A percentile compares a stretch with the other conserved stretches of the same genome.
Evolutionary conservation across 2,113 vertebrate genomes (phyloP).

Genomic region (Papio anubis): DNA sequence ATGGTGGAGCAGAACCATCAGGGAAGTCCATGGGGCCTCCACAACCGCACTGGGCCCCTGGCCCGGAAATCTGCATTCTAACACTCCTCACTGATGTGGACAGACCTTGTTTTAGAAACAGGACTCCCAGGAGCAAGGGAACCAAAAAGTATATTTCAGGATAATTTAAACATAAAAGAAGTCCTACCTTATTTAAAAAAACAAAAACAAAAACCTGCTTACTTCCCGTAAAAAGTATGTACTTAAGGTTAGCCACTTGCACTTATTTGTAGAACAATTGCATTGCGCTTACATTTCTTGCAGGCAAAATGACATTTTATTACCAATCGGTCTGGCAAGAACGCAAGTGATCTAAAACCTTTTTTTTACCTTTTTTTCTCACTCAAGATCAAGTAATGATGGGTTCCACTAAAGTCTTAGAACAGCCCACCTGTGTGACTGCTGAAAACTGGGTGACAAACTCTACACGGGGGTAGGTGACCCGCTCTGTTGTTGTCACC

Average conservation of each 20-base stretch:
- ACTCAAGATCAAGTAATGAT: not conserved
- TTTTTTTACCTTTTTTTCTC: not conserved
- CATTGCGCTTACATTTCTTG: not conserved
- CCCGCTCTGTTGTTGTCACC: not conserved
- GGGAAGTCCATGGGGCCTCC: not conserved
- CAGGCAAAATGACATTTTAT: not conserved
- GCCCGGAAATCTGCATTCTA: not conserved
- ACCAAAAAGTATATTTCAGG: not conserved
- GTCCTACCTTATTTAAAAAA: not conserved
- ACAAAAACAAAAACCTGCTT: not conserved
- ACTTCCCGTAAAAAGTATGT: not conserved
- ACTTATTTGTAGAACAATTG: not conserved
- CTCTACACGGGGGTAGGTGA: not conserved
- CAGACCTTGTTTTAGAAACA: not conserved
- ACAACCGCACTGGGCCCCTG: rapidly evolving
- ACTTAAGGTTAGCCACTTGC: not conserved
- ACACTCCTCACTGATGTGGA: not conserved
- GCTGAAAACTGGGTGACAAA: not conserved
- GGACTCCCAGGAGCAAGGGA: not conserved
- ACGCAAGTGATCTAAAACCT: not conserved
- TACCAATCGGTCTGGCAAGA: not conserved
- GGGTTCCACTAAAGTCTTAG: not conserved
- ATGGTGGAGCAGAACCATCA: rapidly evolving
- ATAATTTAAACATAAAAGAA: not conserved
- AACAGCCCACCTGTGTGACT: not conserved